These are phyloP conservation scores for Engystomops pustulosus DNA, from an alignment of 2,113 vertebrate genomes.

Conservation along the genomic window DNA sequence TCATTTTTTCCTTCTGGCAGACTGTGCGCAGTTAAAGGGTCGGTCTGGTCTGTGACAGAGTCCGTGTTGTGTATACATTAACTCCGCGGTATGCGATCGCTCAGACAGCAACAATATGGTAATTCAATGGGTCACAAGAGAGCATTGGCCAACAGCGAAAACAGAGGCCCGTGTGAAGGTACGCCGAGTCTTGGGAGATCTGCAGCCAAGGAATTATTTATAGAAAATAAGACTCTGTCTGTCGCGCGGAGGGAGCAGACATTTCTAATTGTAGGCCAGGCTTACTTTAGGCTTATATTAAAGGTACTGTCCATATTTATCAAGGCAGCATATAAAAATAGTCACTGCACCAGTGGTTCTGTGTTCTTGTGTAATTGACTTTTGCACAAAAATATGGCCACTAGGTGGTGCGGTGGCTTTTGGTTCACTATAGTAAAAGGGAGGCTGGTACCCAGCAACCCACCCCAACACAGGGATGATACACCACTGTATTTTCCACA, in stretches of 20 bases:
- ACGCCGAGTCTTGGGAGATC: constrained; percentile 22
- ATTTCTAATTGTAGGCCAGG: neutral
- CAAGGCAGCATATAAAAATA: no score
- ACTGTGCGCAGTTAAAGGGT: constrained; percentile 64
- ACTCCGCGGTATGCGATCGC: constrained; percentile 64
- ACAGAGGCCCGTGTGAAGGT: constrained; percentile 61
- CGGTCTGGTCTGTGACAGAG: constrained; percentile 63
- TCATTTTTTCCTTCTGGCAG: constrained; percentile 46
- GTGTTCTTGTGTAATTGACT: no score
- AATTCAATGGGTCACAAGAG: constrained; percentile 69
- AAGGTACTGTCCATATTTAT: neutral
- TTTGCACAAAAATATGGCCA: no score
- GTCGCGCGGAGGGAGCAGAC: neutral
- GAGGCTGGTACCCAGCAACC: no score
- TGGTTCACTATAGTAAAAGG: no score
- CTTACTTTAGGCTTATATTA: neutral
- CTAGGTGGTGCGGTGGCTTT: no score
- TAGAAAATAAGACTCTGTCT: constrained; percentile 49
- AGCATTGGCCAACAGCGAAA: constrained; percentile 64
- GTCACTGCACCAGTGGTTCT: no score
- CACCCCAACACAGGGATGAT: no score
- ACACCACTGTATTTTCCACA: no score
- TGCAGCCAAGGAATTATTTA: constrained; percentile 48
- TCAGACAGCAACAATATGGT: constrained; percentile 66
- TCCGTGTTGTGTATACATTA: constrained; percentile 57